Evolutionary conservation across 2,113 vertebrate genomes (phyloP), one percentile per base, ranked within the genome.

Genomic region (Bubalus kerabau): DNA sequence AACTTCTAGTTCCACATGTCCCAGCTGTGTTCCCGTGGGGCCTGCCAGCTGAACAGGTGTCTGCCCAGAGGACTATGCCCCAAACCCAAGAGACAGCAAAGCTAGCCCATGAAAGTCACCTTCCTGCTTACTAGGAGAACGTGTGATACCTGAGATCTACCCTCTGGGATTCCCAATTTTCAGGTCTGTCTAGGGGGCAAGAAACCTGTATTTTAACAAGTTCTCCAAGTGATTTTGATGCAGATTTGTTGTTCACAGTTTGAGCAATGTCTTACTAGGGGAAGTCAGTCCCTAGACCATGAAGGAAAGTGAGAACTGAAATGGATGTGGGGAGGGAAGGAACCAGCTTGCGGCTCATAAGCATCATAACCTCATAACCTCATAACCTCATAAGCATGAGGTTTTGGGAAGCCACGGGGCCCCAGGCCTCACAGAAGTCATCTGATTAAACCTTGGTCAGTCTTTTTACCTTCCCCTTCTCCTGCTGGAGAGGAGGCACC

Each of bases 21-120:
- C 48, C n/a, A 3, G 0, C 26, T 24, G 13, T 17, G 26, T 36
- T 32, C 26, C 13, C 3, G 0, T 4, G 17, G 7, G 48, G n/a
- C 12, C n/a, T 67, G 59, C 23, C n/a, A 24, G n/a, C 2, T 1
- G 23, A 13, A 11, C 8, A 83, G 59, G 32, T 17, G 59, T 19
- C 26, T 54, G 26, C 26, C 3, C 48, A 32, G 48, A 54, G n/a
- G 48, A 9, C 82, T 60, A 43, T 9, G 56, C n/a, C 24, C 26
- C n/a, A 54, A 83, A 32, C 24, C 24, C 19, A 43, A 76, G 30
- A 28, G 64, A 86, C 23, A 17, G 16, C 23, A 59, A 32, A 59
- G 43, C 7, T 36, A 21, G 5, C 30, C 64, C 30, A 5, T 15
- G 17, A 86, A 5, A 48, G 62, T 28, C 54, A 59, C 23, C 21